Evolutionary conservation across 2,888 invertebrate species (phyloP).

Genomic region (Limnephilus rhombicus): DNA sequence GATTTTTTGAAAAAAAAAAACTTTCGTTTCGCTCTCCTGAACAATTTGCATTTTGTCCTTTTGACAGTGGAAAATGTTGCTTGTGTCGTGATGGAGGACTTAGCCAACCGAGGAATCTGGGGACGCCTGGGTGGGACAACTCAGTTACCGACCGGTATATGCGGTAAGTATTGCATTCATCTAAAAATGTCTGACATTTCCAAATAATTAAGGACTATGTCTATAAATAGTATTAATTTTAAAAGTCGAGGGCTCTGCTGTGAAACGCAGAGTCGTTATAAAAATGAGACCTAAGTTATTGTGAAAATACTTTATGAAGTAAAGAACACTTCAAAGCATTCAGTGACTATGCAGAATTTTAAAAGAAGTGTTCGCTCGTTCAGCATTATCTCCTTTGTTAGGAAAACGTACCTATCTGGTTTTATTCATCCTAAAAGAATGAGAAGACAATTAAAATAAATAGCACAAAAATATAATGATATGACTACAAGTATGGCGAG

Average conservation of each 20-base stretch:
- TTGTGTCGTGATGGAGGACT: too few relatives aligned
- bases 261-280: slow-evolving; percentile 16
- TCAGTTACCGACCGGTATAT: too few relatives aligned
- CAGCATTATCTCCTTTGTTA: neutral
- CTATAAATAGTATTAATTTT: neutral
- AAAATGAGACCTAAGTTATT: slow-evolving; percentile 15
- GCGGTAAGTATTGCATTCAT: neutral
- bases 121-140: too few relatives aligned
- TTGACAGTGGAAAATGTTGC: too few relatives aligned
- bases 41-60: too few relatives aligned
- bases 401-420: neutral
- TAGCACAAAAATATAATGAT: neutral
- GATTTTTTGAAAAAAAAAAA: too few relatives aligned
- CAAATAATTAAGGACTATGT: neutral
- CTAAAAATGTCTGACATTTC: neutral
- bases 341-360: neutral
- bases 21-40: too few relatives aligned
- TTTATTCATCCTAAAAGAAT: neutral
- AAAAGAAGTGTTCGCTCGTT: neutral
- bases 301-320: neutral
- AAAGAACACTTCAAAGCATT: slow-evolving; percentile 22
- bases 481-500: neutral
- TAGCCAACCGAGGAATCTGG: too few relatives aligned
- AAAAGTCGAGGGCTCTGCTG: neutral
- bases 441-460: neutral